Conservation (phyloP, 2,888 invertebrate species). For the Rutpela maculata region DNA sequence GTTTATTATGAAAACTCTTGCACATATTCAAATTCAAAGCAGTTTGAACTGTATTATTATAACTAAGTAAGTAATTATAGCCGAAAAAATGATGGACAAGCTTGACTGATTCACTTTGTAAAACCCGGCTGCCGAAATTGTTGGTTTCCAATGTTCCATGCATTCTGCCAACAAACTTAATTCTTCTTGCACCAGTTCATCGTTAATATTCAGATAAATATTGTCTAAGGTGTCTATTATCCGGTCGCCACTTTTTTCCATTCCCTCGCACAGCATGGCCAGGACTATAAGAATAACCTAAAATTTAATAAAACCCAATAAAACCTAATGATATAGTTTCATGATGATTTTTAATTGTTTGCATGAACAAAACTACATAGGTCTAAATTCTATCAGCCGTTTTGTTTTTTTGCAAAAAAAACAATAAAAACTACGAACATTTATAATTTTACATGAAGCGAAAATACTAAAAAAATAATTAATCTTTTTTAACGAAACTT, state of each 20-base stretch:
- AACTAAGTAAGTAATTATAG: conserved; percentile 43
- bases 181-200: background rate
- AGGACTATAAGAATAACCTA: background rate
- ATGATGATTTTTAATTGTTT: no score
- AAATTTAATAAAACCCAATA: background rate
- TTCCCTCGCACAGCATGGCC: background rate
- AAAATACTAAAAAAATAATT: no score
- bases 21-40: background rate
- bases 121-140: conserved; percentile 27
- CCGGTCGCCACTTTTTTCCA: background rate
- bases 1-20: no score
- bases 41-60: conserved; percentile 46
- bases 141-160: conserved; percentile 8
- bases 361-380: no score
- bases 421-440: no score
- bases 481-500: no score
- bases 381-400: no score
- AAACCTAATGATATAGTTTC: no score
- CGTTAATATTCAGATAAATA: background rate
- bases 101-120: conserved; percentile 15
- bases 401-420: no score
- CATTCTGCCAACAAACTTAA: conserved; percentile 3
- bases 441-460: no score
- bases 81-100: conserved; percentile 43
- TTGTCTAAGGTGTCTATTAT: background rate